Conservation (phyloP, 2,113 vertebrate genomes). For the Odontesthes bonariensis region DNA sequence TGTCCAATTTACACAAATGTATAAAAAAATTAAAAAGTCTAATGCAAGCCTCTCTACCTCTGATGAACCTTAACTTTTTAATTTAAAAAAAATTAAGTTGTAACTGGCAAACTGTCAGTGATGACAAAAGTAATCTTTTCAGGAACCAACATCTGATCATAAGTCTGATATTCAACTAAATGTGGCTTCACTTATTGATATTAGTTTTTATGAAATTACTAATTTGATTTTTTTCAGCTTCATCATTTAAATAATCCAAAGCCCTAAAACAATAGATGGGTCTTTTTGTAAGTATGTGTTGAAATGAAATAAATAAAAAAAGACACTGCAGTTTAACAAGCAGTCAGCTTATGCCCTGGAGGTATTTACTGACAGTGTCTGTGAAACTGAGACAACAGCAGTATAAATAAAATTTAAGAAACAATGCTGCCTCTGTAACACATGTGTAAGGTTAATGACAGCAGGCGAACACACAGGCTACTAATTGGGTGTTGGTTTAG, state of each 20-base stretch:
- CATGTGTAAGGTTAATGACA: slow-evolving; percentile 7
- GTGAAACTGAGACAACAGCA: slow-evolving; percentile 11
- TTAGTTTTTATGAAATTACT: too few relatives aligned
- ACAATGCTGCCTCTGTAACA: background rate
- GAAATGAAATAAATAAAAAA: background rate
- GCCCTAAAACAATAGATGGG: background rate
- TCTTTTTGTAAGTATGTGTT: slow-evolving; percentile 3
- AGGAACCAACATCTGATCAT: too few relatives aligned
- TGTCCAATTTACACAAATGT: too few relatives aligned
- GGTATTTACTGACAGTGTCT: slow-evolving; percentile 12
- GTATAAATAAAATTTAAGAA: slow-evolving; percentile 1
- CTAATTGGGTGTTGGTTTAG: slow-evolving; percentile 31
- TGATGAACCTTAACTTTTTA: too few relatives aligned
- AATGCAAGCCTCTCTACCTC: too few relatives aligned
- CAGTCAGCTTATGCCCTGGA: slow-evolving; percentile 5
- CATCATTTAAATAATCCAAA: slow-evolving; percentile 12
- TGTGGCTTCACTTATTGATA: too few relatives aligned
- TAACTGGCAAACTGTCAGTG: too few relatives aligned
- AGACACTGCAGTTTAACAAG: slow-evolving; percentile 6
- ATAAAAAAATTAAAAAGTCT: too few relatives aligned
- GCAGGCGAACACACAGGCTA: slow-evolving; percentile 9
- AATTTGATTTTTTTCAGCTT: background rate
- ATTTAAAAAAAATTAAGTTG: too few relatives aligned
- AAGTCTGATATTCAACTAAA: too few relatives aligned
- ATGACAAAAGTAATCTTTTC: too few relatives aligned